Conservation (phyloP, 2,797 vertebrate genomes). For the Ispidina lecontei region DNA sequence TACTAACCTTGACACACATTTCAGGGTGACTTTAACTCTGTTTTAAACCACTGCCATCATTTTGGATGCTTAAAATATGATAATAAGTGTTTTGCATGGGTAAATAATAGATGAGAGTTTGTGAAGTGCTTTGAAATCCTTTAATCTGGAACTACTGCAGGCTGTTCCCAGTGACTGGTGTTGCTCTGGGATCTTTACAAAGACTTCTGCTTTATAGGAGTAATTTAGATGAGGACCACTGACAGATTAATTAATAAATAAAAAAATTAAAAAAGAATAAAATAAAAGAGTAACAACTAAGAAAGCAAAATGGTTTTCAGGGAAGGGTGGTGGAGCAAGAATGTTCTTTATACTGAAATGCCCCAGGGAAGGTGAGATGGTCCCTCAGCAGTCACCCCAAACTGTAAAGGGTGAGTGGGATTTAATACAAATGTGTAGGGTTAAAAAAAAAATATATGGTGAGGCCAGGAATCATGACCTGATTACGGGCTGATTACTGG, state of each 20-base stretch:
- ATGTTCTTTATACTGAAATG: not conserved
- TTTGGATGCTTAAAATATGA: not conserved
- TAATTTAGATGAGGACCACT: not conserved
- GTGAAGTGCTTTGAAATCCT: not conserved
- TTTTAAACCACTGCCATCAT: not conserved
- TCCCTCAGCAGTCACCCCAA: not conserved
- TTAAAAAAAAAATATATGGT: not conserved
- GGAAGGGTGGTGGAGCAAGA: not conserved
- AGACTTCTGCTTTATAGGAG: not conserved
- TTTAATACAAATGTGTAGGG: not conserved
- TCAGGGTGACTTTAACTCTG: not conserved
- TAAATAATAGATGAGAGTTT: slow-evolving; percentile 1
- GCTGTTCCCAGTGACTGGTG: not conserved
- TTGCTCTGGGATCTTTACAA: not conserved
- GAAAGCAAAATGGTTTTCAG: not conserved
- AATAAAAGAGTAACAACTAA: not conserved
- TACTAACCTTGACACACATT: not conserved
- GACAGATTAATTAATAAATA: not conserved
- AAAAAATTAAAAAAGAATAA: too few relatives aligned
- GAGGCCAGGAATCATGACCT: not conserved
- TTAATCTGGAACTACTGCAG: not conserved
- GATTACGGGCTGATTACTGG: not conserved
- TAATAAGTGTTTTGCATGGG: not conserved
- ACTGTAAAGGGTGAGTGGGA: not conserved
- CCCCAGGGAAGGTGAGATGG: not conserved